phyloP scores from a whole-genome alignment of 1,140 invertebrate genomes.

The Drosophila chauvacae region DNA sequence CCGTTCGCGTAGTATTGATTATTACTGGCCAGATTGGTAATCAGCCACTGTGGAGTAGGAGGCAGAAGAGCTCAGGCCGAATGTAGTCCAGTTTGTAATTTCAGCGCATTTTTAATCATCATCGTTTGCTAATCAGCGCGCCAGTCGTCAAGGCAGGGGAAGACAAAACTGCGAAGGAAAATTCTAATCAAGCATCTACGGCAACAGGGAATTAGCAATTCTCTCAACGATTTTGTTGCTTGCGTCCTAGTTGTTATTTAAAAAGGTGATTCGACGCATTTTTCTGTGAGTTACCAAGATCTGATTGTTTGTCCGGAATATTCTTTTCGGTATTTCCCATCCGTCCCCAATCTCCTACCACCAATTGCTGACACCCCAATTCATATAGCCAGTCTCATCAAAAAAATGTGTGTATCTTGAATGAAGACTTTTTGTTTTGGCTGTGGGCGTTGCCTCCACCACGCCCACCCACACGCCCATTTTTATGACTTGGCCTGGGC shows the following conservation, averaged over 20 bases:
- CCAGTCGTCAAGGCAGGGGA: not conserved
- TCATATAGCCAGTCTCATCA: not conserved
- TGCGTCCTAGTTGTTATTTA: slow-evolving; percentile 52
- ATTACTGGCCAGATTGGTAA: not conserved
- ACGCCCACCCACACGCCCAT: slow-evolving; percentile 23
- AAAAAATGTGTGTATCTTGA: not conserved
- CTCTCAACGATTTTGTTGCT: slow-evolving; percentile 7
- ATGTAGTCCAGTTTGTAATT: slow-evolving; percentile 27
- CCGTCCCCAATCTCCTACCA: not conserved
- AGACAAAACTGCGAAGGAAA: slow-evolving; percentile 22
- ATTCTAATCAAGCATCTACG: slow-evolving; percentile 55
- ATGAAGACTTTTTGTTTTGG: not conserved
- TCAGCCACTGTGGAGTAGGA: not conserved
- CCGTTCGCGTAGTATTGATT: not conserved
- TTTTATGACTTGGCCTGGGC: slow-evolving; percentile 56
- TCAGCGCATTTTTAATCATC: slow-evolving; percentile 63
- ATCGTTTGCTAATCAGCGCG: slow-evolving; percentile 64
- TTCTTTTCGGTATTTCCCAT: not conserved
- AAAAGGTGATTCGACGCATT: slow-evolving; percentile 55
- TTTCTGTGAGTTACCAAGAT: slow-evolving; percentile 27
- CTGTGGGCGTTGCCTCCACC: not conserved
- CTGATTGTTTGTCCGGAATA: not conserved
- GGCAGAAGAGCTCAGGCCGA: not conserved
- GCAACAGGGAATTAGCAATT: slow-evolving; percentile 36
- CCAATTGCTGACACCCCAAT: not conserved